Conservation (phyloP, 2,113 vertebrate genomes). For the Myotis brandtii region DNA sequence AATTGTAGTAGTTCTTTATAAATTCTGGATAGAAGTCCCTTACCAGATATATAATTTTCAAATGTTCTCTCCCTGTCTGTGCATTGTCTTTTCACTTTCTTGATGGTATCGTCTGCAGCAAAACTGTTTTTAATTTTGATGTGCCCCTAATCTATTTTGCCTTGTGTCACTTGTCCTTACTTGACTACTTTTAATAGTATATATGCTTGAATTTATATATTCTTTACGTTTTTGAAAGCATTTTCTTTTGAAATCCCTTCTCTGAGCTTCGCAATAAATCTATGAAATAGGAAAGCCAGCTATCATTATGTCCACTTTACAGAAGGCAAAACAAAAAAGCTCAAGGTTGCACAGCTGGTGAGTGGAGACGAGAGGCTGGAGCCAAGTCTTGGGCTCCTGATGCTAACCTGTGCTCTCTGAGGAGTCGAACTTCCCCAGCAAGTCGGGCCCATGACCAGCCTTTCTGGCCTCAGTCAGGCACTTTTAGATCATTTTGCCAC, state of each 20-base stretch:
- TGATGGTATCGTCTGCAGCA: neutral
- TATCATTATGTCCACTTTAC: neutral
- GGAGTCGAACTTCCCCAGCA: neutral
- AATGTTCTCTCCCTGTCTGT: neutral
- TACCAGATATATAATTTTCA: neutral
- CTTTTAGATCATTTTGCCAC: neutral
- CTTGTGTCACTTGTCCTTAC: neutral
- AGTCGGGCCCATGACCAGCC: neutral
- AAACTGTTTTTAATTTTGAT: neutral
- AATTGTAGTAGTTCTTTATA: neutral
- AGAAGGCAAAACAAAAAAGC: neutral
- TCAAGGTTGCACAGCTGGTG: neutral
- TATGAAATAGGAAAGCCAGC: neutral
- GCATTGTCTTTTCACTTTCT: neutral
- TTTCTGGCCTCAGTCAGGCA: neutral
- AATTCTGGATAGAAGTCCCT: neutral
- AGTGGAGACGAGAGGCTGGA: neutral
- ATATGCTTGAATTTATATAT: neutral
- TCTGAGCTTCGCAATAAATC: neutral
- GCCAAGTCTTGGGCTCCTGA: too few relatives aligned
- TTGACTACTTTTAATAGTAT: neutral
- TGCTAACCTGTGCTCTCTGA: neutral
- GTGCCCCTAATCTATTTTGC: neutral
- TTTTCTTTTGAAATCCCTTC: slow-evolving; percentile 21
- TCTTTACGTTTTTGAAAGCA: neutral